phyloP scores from a whole-genome alignment of 2,113 vertebrate genomes.

The Campylomormyrus numenius region DNA sequence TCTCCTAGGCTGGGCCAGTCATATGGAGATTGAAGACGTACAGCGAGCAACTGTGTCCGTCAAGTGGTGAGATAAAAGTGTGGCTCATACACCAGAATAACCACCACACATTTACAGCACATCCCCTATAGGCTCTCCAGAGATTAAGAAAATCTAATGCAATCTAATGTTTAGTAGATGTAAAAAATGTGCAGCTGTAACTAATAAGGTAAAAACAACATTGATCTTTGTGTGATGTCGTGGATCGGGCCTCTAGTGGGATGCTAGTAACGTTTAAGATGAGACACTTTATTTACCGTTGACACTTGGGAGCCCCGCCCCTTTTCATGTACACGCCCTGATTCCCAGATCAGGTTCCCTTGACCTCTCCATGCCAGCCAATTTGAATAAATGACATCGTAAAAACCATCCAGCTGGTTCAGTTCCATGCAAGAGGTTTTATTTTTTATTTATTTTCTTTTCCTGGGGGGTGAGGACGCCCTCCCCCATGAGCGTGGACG shows the following conservation, averaged over 20 bases:
- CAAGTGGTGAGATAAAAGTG: background rate
- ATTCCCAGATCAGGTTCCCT: constrained; percentile 93
- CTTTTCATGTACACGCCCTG: constrained; percentile 82
- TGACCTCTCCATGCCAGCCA: constrained; percentile 95
- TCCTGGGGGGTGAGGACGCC: constrained; percentile 52
- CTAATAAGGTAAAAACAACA: background rate
- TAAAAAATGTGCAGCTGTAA: background rate
- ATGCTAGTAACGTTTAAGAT: background rate
- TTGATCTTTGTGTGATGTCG: background rate
- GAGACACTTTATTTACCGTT: background rate
- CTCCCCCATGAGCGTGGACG: constrained; percentile 30
- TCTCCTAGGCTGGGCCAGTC: background rate
- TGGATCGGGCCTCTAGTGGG: background rate
- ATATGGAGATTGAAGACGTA: background rate
- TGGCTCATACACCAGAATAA: background rate
- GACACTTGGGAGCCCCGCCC: constrained; percentile 32
- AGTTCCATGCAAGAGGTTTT: constrained; percentile 61
- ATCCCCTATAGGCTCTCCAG: background rate
- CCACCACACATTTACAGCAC: background rate
- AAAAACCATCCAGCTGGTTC: constrained; percentile 88
- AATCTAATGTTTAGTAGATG: background rate
- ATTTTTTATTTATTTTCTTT: constrained; percentile 8
- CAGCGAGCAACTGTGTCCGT: background rate
- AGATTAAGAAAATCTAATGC: background rate
- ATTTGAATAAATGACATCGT: constrained; percentile 99